Evolutionary conservation across 2,797 vertebrate genomes (phyloP).

Genomic region (Sebastes nivosus): DNA sequence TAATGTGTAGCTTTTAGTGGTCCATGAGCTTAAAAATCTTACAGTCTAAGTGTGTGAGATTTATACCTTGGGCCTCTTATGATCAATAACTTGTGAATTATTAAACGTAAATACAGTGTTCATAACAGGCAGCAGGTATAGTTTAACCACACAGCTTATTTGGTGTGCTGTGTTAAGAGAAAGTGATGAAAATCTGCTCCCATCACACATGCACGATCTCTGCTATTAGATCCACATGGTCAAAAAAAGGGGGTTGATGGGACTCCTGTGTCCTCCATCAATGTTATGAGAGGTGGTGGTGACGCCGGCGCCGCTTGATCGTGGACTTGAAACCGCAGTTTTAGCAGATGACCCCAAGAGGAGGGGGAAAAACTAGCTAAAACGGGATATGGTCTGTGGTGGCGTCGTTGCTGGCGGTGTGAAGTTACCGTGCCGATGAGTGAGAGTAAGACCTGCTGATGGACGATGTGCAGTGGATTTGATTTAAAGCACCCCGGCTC

Average conservation of each 20-base stretch:
- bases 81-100: constrained; percentile 29
- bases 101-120: constrained; percentile 11
- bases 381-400: constrained; percentile 40
- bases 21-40: neutral
- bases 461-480: constrained; percentile 51
- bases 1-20: neutral
- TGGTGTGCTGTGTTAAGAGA: neutral
- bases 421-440: constrained; percentile 60
- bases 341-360: constrained; percentile 35
- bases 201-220: constrained; percentile 5
- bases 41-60: neutral
- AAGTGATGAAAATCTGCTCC: constrained; percentile 5
- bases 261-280: constrained; percentile 17
- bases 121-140: constrained; percentile 18
- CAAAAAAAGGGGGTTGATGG: neutral
- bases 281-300: neutral
- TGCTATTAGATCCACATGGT: constrained; percentile 30
- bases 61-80: neutral
- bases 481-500: constrained; percentile 46
- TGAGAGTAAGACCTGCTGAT: constrained; percentile 60
- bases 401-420: constrained; percentile 42
- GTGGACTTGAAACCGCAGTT: constrained; percentile 35
- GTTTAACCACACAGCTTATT: constrained; percentile 13
- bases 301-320: constrained; percentile 28
- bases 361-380: constrained; percentile 22